phyloP scores from a whole-genome alignment of 2,113 vertebrate genomes.

The Sinocyclocheilus anophthalmus region DNA sequence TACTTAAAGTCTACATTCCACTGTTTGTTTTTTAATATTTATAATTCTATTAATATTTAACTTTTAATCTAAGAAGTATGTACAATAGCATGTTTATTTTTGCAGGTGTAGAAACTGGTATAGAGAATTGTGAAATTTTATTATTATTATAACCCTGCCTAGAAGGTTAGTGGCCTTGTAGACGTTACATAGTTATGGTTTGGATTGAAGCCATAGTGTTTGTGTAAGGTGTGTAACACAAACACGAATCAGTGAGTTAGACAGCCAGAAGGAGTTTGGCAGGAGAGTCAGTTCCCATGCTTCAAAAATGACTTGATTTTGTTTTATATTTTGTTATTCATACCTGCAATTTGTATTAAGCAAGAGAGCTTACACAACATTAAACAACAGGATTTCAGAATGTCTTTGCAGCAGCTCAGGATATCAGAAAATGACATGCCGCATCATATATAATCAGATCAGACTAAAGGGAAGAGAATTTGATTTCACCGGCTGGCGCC shows the following conservation, averaged over 20 bases:
- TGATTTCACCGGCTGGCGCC: neutral
- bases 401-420: neutral
- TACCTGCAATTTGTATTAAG: neutral
- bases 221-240: neutral
- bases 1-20: neutral
- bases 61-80: neutral
- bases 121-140: neutral
- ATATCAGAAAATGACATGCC: neutral
- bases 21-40: no score
- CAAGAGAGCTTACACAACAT: neutral
- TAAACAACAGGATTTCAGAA: neutral
- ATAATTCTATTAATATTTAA: neutral
- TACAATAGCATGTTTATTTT: neutral
- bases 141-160: neutral
- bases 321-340: neutral
- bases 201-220: neutral
- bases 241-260: neutral
- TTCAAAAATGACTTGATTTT: neutral
- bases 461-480: neutral
- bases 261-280: neutral
- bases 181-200: neutral
- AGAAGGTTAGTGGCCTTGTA: neutral
- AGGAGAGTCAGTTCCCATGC: neutral
- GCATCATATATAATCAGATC: neutral
- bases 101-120: neutral